These are phyloP conservation scores for Cosmorhoe ocellata DNA, from an alignment of 2,888 invertebrate species.

Conservation along the genomic window DNA sequence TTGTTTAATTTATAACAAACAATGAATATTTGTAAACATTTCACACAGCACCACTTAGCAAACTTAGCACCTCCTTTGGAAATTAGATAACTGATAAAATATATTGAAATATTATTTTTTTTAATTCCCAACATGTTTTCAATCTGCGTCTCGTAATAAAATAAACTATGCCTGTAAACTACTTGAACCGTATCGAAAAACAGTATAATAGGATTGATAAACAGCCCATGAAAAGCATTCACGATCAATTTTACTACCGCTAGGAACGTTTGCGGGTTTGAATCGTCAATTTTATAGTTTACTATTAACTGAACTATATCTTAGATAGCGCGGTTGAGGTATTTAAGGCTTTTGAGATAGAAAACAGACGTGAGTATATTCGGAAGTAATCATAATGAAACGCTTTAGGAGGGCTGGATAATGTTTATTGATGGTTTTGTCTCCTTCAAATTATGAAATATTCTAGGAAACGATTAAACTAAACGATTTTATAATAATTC, in stretches of 20 bases:
- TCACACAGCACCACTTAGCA: no score
- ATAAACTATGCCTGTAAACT: conserved; percentile 11
- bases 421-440: no score
- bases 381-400: no score
- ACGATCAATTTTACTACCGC: conserved; percentile 24
- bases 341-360: neutral
- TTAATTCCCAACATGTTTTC: neutral
- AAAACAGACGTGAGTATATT: neutral
- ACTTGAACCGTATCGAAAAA: conserved; percentile 24
- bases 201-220: conserved; percentile 25
- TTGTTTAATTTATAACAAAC: no score
- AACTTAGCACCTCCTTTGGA: no score
- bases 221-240: conserved; percentile 23
- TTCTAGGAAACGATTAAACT: no score
- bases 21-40: no score
- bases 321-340: neutral
- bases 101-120: no score
- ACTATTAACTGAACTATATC: conserved; percentile 16
- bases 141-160: conserved; percentile 8
- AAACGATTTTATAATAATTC: no score
- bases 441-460: no score
- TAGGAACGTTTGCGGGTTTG: conserved; percentile 18
- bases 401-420: no score
- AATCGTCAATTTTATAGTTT: conserved; percentile 27
- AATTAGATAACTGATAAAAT: no score